These are phyloP conservation scores for Pediacus dermestoides DNA, from an alignment of 2,888 invertebrate species.

Conservation along the genomic window DNA sequence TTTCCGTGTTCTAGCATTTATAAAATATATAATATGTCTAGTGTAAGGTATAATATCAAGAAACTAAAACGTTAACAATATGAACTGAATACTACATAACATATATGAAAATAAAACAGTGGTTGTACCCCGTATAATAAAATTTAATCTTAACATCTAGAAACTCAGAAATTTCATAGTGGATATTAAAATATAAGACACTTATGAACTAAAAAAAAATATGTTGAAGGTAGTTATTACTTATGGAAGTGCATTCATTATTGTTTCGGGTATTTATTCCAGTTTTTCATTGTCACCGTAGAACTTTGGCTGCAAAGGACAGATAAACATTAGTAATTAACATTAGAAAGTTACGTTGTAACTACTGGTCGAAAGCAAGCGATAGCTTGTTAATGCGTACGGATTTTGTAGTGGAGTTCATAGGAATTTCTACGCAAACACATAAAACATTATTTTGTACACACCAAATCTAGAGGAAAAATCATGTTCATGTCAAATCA, in stretches of 20 bases:
- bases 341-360: constrained; percentile 4
- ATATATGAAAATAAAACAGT: constrained; percentile 16
- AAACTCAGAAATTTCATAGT: constrained; percentile 31
- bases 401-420: too few species aligned
- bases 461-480: constrained; percentile 15
- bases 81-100: constrained; percentile 14
- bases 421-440: constrained; percentile 7
- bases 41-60: constrained; percentile 4
- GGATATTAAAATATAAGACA: constrained; percentile 31
- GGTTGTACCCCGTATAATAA: constrained; percentile 13
- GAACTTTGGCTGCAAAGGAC: constrained; percentile 59
- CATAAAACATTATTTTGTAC: constrained; percentile 8
- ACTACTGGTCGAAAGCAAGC: too few species aligned
- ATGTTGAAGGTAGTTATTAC: constrained; percentile 16
- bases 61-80: constrained; percentile 10
- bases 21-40: constrained; percentile 13
- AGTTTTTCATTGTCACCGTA: constrained; percentile 62
- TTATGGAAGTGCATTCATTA: constrained; percentile 19
- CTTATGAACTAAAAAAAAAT: constrained; percentile 21
- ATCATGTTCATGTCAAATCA: constrained; percentile 15
- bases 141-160: constrained; percentile 26
- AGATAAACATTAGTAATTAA: constrained; percentile 10
- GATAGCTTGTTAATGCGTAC: too few species aligned
- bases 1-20: constrained; percentile 7
- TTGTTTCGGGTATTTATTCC: constrained; percentile 47